Evolutionary conservation across 2,888 invertebrate genomes (phyloP).

Genomic region (Hypsopygia costalis): DNA sequence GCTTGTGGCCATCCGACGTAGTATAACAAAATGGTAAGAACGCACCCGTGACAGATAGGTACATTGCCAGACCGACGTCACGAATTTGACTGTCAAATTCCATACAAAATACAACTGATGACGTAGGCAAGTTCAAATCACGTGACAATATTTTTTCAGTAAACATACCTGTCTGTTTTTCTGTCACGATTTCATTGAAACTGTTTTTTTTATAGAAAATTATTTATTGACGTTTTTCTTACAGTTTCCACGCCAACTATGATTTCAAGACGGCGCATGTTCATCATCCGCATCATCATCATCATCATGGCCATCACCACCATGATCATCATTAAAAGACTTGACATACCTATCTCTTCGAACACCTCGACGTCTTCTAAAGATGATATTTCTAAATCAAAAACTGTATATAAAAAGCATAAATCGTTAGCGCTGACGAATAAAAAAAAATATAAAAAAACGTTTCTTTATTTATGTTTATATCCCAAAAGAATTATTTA

Average conservation of each 20-base stretch:
- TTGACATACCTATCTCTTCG: constrained; percentile 27
- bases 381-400: constrained; percentile 17
- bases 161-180: no score
- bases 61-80: no score
- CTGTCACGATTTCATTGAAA: no score
- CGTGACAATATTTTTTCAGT: no score
- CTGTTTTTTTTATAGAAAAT: no score
- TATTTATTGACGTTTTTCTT: constrained; percentile 14
- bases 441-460: constrained; percentile 30
- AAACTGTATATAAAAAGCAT: constrained; percentile 24
- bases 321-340: constrained; percentile 35
- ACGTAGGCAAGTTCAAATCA: no score
- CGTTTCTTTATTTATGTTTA: neutral
- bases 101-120: no score
- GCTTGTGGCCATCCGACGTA: no score
- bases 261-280: constrained; percentile 47
- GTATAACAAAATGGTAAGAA: no score
- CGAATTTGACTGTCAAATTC: no score
- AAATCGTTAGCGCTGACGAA: constrained; percentile 44
- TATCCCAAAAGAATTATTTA: no score
- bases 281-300: constrained; percentile 42
- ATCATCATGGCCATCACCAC: constrained; percentile 23
- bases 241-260: constrained; percentile 55
- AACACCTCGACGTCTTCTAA: constrained; percentile 35
- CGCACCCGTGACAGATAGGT: no score